Conservation (phyloP, 2,888 invertebrate genomes). For the Acrobasis consociella region DNA sequence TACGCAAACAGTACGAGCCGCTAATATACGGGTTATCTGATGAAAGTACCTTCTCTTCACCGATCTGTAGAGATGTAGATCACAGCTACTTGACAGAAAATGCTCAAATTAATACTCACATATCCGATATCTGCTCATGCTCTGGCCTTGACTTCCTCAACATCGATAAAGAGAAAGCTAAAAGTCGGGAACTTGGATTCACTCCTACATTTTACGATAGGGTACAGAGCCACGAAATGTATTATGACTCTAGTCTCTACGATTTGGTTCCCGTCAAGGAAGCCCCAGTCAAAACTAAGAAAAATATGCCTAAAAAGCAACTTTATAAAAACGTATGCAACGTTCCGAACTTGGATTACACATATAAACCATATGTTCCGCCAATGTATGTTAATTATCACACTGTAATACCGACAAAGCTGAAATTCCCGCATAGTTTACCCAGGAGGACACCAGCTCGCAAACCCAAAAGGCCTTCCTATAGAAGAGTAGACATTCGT, state of each 20-base stretch:
- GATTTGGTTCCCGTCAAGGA: constrained; percentile 70
- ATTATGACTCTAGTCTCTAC: constrained; percentile 63
- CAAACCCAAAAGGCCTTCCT: constrained; percentile 27
- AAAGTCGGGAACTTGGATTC: constrained; percentile 17
- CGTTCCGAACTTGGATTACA: constrained; percentile 42
- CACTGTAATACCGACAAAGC: constrained; percentile 24
- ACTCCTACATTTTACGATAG: neutral
- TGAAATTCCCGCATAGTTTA: constrained; percentile 27
- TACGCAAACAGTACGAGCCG: constrained; percentile 56
- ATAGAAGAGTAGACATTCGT: constrained; percentile 27
- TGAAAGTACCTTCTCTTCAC: constrained; percentile 57
- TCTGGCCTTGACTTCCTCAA: constrained; percentile 58
- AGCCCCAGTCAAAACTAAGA: constrained; percentile 42
- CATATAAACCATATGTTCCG: constrained; percentile 34
- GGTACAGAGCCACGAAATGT: constrained; percentile 39
- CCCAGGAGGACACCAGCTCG: constrained; percentile 20
- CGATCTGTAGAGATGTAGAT: constrained; percentile 56
- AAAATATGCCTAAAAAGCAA: constrained; percentile 40
- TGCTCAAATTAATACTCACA: constrained; percentile 35
- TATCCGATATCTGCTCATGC: constrained; percentile 62
- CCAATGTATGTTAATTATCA: constrained; percentile 39
- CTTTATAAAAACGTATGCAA: constrained; percentile 36
- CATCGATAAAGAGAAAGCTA: constrained; percentile 46
- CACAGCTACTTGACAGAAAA: constrained; percentile 13
- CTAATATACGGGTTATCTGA: constrained; percentile 46